Evolutionary conservation across 1,140 invertebrate species (phyloP).

Genomic region (Drosophila littoralis): DNA sequence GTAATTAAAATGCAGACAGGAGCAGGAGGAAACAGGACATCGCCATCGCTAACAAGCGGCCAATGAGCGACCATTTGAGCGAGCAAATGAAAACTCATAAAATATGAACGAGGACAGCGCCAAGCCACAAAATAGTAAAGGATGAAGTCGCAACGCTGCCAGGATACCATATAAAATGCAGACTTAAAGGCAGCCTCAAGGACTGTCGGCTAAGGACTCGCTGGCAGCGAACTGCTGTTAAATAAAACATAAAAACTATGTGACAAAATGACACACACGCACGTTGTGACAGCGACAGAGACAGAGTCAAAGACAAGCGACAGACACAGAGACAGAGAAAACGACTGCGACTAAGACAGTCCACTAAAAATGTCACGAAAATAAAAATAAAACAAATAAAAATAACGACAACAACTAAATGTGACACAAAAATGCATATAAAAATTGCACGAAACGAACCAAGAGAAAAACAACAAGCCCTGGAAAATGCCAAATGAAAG

Average conservation of each 20-base stretch:
- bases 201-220: slow-evolving; percentile 27
- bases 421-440: slow-evolving; percentile 67
- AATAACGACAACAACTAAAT: slow-evolving; percentile 71
- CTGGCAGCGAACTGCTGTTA: slow-evolving; percentile 48
- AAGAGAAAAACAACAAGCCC: slow-evolving; percentile 10
- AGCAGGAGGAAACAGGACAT: not conserved
- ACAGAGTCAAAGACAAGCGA: not conserved
- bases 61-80: slow-evolving; percentile 30
- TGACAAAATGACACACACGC: slow-evolving; percentile 69
- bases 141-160: slow-evolving; percentile 20
- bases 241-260: slow-evolving; percentile 81
- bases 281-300: not conserved
- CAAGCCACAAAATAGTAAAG: slow-evolving; percentile 26
- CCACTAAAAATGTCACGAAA: slow-evolving; percentile 68
- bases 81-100: slow-evolving; percentile 48
- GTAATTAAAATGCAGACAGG: slow-evolving; percentile 62
- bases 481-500: slow-evolving; percentile 33
- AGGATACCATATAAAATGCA: slow-evolving; percentile 39
- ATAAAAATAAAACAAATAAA: slow-evolving; percentile 79
- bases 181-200: slow-evolving; percentile 15
- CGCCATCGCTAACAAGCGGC: slow-evolving; percentile 29
- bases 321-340: not conserved
- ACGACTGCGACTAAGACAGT: slow-evolving; percentile 28
- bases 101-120: slow-evolving; percentile 36
- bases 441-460: slow-evolving; percentile 53